Evolutionary conservation across 2,113 vertebrate genomes (phyloP), one percentile per base, ranked within the genome.

Genomic region (Petrocephalus zakoni): DNA sequence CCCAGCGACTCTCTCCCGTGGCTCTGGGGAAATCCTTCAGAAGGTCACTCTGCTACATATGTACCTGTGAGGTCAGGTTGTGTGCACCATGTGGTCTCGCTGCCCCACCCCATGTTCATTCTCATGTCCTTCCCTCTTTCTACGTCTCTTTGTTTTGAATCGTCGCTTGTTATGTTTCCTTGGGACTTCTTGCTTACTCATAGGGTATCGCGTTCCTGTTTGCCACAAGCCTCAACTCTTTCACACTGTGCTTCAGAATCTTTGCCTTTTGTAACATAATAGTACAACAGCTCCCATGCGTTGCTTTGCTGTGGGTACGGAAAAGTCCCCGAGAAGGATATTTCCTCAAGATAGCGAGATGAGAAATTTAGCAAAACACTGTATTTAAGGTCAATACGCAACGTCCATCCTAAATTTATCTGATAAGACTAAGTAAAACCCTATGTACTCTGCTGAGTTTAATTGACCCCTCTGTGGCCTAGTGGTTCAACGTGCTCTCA

Each of bases 351-450:
- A 55, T 25, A 49, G 37, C 8, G 11, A 29, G 52, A 19, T 61
- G 68, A 68, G n/a, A 34, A 2, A 34, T 61, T 88, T 55, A 34
- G 53, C 34, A 86, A 87, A 53, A 61, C 2, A 29, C 29, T 58
- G n/a, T 22, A 37, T 52, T 13, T 87, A 46, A 46, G 29, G 8
- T 68, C 72, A 87, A 82, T 15, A 89, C 64, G 83, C 64, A 56
- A 86, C 58, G 34, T 34, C 19, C 53, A 86, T 64, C 11, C 51
- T 88, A 52, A 75, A 68, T 89, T 88, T 89, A 82, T 68, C 51
- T 83, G 34, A 88, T 64, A 78, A 89, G 61, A 68, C 72, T 68
- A 86, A 83, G 85, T 78, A 86, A 49, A 87, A 55, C 37, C 87
- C 29, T 42, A 42, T 3, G 3, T 53, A 21, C 29, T 49, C 47